These are phyloP conservation scores for Erebia epiphron DNA, from an alignment of 2,888 invertebrate species.

Conservation along the genomic window DNA sequence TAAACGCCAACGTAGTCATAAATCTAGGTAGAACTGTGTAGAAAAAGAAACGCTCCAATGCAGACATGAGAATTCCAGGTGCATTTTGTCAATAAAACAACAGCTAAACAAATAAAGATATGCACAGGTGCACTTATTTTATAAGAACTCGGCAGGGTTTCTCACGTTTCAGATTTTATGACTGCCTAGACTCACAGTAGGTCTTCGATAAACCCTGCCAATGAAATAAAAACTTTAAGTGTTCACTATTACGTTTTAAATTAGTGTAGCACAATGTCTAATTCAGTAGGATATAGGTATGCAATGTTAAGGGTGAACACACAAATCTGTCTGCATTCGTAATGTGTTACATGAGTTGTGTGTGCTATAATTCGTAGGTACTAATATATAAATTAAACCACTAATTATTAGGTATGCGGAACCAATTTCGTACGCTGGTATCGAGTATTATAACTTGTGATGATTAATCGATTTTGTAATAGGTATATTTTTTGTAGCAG, in stretches of 20 bases:
- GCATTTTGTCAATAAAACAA: constrained; percentile 49
- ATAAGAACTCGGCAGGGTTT: constrained; percentile 66
- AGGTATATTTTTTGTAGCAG: neutral
- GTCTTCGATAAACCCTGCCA: constrained; percentile 22
- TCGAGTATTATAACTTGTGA: neutral
- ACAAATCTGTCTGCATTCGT: constrained; percentile 17
- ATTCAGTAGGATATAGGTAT: constrained; percentile 16
- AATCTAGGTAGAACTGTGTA: too few relatives aligned
- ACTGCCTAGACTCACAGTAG: constrained; percentile 48
- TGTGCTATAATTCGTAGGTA: neutral
- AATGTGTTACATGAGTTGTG: constrained; percentile 14
- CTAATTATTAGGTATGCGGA: constrained; percentile 4
- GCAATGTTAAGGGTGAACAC: constrained; percentile 17
- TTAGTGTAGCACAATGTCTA: neutral
- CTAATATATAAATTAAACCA: constrained; percentile 15
- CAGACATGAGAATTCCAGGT: constrained; percentile 35
- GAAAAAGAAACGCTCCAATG: too few relatives aligned
- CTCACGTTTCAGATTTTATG: constrained; percentile 68
- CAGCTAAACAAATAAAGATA: constrained; percentile 55
- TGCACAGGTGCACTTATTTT: constrained; percentile 62
- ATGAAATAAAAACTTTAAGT: constrained; percentile 33
- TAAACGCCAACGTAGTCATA: too few relatives aligned
- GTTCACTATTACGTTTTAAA: constrained; percentile 13
- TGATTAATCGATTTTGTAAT: constrained; percentile 11
- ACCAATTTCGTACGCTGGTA: constrained; percentile 11